Conservation (phyloP, 2,888 invertebrate species). For the Tryphoninae sp. region DNA sequence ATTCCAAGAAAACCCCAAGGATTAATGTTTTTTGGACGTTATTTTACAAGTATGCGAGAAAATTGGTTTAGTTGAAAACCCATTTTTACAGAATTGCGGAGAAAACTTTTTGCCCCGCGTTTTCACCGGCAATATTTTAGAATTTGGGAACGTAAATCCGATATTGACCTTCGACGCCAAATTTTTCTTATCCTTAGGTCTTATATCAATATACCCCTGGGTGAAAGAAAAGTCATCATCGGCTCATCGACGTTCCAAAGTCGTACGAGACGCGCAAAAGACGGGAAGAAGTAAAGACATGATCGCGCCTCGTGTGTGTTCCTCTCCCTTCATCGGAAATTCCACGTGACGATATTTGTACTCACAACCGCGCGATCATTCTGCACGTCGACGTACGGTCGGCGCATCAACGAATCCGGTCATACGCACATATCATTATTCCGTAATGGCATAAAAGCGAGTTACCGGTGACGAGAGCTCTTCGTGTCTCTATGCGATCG, state of each 20-base stretch:
- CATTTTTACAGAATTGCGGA: too few relatives aligned
- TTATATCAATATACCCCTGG: too few relatives aligned
- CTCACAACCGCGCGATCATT: not conserved
- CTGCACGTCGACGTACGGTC: conserved; percentile 22
- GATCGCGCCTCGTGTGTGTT: conserved; percentile 8
- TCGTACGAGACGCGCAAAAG: not conserved
- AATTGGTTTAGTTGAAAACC: too few relatives aligned
- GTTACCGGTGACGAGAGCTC: conserved; percentile 24
- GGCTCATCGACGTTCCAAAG: too few relatives aligned
- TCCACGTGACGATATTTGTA: conserved; percentile 11
- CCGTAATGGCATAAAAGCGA: conserved; percentile 48
- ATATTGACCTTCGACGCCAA: too few relatives aligned
- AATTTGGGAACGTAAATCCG: not conserved
- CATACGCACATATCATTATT: conserved; percentile 61
- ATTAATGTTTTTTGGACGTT: too few relatives aligned
- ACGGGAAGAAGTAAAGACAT: not conserved
- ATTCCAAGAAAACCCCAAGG: too few relatives aligned
- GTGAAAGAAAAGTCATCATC: too few relatives aligned
- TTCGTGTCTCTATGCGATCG: conserved; percentile 15
- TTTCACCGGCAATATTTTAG: not conserved
- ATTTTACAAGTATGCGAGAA: not conserved
- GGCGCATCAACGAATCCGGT: conserved; percentile 57
- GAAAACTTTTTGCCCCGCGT: not conserved
- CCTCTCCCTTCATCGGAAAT: not conserved
- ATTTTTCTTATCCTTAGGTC: too few relatives aligned